Conservation (phyloP, 2,797 vertebrate species). For the Neosilurus hyrtlii region DNA sequence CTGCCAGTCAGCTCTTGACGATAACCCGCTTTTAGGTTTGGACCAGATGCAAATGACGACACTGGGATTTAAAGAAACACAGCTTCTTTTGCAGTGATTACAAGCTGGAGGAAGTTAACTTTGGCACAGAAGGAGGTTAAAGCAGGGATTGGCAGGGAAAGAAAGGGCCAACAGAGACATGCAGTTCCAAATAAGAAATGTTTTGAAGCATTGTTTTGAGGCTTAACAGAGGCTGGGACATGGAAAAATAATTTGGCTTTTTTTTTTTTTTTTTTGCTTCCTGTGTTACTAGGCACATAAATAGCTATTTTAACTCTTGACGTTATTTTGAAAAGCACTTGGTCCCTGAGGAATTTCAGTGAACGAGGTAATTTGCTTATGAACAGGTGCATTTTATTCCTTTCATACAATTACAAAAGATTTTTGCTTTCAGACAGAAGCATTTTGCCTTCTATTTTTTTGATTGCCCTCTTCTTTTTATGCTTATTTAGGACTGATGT, state of each 20-base stretch:
- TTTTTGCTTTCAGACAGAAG: conserved; percentile 64
- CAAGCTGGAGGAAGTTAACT: conserved; percentile 57
- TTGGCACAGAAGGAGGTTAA: conserved; percentile 76
- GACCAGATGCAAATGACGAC: conserved; percentile 74
- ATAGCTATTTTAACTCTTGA: conserved; percentile 79
- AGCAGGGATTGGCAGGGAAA: conserved; percentile 74
- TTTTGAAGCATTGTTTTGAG: conserved; percentile 77
- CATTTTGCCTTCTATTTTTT: conserved; percentile 63
- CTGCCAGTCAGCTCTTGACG: conserved; percentile 69
- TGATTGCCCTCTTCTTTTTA: conserved; percentile 74
- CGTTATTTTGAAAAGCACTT: conserved; percentile 76
- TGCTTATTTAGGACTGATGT: conserved; percentile 79
- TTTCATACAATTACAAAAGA: conserved; percentile 81
- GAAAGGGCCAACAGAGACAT: conserved; percentile 75
- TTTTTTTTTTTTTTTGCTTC: conserved; percentile 48
- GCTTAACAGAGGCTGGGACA: conserved; percentile 74
- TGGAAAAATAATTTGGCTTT: conserved; percentile 69
- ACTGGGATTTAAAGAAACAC: conserved; percentile 70
- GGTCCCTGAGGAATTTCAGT: conserved; percentile 71
- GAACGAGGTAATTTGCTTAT: conserved; percentile 77
- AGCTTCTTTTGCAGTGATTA: conserved; percentile 53
- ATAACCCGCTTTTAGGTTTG: conserved; percentile 71
- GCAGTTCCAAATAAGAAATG: conserved; percentile 73
- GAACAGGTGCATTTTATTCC: conserved; percentile 82
- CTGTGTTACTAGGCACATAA: conserved; percentile 72